Base-by-base conservation (phyloP, 2,113 vertebrate genomes). In the Oreochromis niloticus region DNA sequence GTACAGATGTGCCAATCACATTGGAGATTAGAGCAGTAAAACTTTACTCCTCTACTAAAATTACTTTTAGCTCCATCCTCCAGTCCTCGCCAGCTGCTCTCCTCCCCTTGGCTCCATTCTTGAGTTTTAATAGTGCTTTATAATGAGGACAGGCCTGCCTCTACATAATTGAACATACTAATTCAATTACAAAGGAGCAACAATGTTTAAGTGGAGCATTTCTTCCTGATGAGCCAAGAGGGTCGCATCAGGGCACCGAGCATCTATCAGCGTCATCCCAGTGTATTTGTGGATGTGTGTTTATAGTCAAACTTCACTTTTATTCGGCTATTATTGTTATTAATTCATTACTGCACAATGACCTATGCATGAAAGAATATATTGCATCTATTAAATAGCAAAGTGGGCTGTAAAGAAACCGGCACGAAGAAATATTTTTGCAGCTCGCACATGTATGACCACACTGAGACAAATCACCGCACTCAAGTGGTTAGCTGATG, bases 131-230 rank as follows among this genome's bases (percentile, higher is more conserved):
- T 95, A 84, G 93, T 87, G 84, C 89, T 85, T 84, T 82, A 89
- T 93, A 94, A 94, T 93, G 94, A 94, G 93, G 90, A 93, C 92
- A 87, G 88, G 85, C 90, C 91, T 95, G 92, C 92, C 87, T 92
- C 91, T 55, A 91, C 90, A 95, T 95, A 95, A 95, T 94, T 94
- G 88, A 95, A 90, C 89, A 94, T 87, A 87, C 90, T 95, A 94
- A 95, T 95, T 96, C 90, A 95, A 96, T 96, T 95, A 95, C 88
- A 92, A 91, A 91, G 86, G 88, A 95, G 93, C 93, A 95, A 90
- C 93, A 90, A 93, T 95, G 92, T 95, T 95, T 94, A 96, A 95
- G 92, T 94, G 89, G 91, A 94, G 90, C 91, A 86, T 88, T 93
- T 94, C 92, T 92, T 93, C 85, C 91, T 87, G 93, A 95, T 80